A percentile compares a stretch with the other conserved stretches of the same genome.
These are phyloP conservation scores for Falco peregrinus DNA, from an alignment of 2,797 vertebrate species.

Conservation along the genomic window DNA sequence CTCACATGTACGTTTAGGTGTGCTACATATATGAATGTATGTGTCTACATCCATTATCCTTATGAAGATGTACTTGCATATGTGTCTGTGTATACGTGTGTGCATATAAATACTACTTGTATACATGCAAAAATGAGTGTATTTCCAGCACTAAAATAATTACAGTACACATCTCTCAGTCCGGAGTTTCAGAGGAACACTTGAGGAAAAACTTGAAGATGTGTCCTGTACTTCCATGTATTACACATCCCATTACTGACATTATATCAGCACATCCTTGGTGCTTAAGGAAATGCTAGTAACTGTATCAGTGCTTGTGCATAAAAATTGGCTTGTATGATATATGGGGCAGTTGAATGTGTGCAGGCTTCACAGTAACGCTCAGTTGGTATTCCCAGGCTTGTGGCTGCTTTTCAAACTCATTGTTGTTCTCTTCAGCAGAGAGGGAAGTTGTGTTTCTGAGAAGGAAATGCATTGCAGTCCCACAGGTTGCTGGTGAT, in stretches of 20 bases:
- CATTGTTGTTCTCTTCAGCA: neutral
- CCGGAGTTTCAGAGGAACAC: neutral
- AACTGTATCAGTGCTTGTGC: neutral
- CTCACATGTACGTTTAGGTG: neutral
- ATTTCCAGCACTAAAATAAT: neutral
- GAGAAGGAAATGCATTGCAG: neutral
- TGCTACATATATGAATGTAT: neutral
- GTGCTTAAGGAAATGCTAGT: neutral
- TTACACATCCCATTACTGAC: neutral
- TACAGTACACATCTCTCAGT: neutral
- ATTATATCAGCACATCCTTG: neutral
- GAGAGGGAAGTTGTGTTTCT: neutral
- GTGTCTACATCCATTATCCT: neutral
- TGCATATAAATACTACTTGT: neutral
- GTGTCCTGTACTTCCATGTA: neutral
- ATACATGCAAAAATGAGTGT: neutral
- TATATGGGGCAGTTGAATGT: neutral
- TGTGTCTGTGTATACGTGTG: neutral
- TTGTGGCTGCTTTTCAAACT: neutral
- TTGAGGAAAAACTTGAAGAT: neutral
- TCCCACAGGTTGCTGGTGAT: neutral
- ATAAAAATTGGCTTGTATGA: neutral
- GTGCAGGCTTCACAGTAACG: neutral
- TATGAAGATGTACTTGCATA: neutral
- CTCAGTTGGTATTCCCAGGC: neutral